phyloP scores from a whole-genome alignment of 2,113 vertebrate genomes.

The Zosterops hypoxanthus region DNA sequence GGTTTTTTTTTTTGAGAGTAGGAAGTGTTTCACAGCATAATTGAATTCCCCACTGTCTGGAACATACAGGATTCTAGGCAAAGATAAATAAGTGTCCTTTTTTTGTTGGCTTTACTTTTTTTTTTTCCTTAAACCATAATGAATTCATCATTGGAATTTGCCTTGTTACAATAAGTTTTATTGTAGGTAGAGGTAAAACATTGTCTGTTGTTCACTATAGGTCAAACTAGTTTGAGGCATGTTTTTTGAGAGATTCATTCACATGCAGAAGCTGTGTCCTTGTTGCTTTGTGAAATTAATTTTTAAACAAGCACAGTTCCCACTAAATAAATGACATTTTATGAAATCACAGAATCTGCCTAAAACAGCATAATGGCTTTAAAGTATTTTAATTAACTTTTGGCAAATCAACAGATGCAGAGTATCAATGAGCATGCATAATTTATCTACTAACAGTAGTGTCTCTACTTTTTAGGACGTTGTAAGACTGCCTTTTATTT shows the following conservation, averaged over 20 bases:
- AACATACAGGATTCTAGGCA: not conserved
- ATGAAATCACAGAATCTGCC: conserved; percentile 64
- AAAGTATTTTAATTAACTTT: conserved; percentile 71
- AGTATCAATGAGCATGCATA: conserved; percentile 36
- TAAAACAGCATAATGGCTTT: conserved; percentile 64
- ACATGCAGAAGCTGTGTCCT: not conserved
- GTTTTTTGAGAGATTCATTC: not conserved
- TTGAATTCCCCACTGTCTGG: not conserved
- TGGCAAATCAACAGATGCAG: conserved; percentile 68
- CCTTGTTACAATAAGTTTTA: not conserved
- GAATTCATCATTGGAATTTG: not conserved
- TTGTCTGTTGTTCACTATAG: not conserved
- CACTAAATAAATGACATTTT: conserved; percentile 62
- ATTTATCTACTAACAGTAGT: conserved; percentile 68
- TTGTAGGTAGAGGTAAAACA: not conserved
- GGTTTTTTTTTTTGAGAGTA: not conserved
- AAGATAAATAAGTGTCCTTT: not conserved
- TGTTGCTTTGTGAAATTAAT: not conserved
- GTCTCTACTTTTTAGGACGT: conserved; percentile 39
- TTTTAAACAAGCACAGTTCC: conserved; percentile 53
- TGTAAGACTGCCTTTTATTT: conserved; percentile 2
- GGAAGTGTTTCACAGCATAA: not conserved
- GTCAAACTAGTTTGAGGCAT: not conserved
- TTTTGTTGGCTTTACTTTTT: not conserved
- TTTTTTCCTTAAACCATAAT: not conserved